Base-by-base conservation (phyloP, 1,140 invertebrate genomes). In the Bombus confusus region DNA sequence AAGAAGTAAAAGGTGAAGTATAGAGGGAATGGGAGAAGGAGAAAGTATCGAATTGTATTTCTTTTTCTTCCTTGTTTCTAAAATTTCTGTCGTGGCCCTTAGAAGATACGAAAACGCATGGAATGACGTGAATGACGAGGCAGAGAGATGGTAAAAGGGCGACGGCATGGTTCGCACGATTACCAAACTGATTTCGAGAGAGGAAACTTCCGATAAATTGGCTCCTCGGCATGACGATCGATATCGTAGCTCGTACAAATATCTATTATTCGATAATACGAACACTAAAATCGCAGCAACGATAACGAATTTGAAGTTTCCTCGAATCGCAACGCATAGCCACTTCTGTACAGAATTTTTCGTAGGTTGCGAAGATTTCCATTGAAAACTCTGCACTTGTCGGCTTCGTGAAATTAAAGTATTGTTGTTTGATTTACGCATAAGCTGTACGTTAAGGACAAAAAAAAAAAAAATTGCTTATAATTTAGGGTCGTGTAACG, bases 401-500 rank as follows among this genome's bases (percentile, higher is more conserved):
- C 90, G 93, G 89, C 91, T 92, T 92, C 83, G 85, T 89, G 89
- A 91, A 91, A 90, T 88, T 91, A 86, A 93, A 93, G 93, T 92
- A 93, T 92, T 95, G 93, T 94, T 90, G 86, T 92, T 92, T 92
- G 85, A 91, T 91, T 92, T 92, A 91, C 76, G 88, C 87, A 87
- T 93, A 93, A 93, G 88, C 86, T 91, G 93, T 93, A 92, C 93
- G 93, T 94, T 94, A 93, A 94, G 92, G 89, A 83, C 77, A 85
- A 76, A 73, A 89, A 85, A 83, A 92, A 85, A 75, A 72, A 89
- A 85, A 83, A 93, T 92, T 94, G 93, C 91, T 93, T 94, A 92
- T 94, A 94, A 94, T 94, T 94, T 95, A 95, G 94, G 93, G 88
- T 93, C 90, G 93, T 95, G 92, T 95, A 95, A 94, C 92, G 94